phyloP scores from a whole-genome alignment of 2,888 invertebrate species.

The Eupelmus urozonus region DNA sequence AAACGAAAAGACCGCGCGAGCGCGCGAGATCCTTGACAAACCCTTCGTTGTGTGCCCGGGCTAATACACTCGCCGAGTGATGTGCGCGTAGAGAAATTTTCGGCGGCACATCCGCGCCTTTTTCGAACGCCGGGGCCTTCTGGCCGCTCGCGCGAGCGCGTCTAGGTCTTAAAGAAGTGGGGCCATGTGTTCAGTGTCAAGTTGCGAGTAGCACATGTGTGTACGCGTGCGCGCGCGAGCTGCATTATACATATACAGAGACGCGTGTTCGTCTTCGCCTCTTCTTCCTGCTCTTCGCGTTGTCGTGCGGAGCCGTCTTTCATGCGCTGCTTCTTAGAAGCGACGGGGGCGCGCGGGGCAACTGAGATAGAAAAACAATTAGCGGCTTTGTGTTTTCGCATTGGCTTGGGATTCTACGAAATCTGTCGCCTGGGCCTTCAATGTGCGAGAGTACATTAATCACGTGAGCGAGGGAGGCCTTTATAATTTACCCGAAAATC shows the following conservation, averaged over 20 bases:
- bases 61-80: too few species aligned
- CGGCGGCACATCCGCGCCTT: not conserved
- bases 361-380: constrained; percentile 59
- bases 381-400: constrained; percentile 47
- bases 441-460: constrained; percentile 31
- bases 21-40: constrained; percentile 50
- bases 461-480: constrained; percentile 12
- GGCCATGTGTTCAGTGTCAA: constrained; percentile 77
- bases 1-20: constrained; percentile 50
- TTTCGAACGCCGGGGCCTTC: constrained; percentile 59
- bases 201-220: constrained; percentile 65
- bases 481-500: constrained; percentile 28
- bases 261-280: constrained; percentile 25
- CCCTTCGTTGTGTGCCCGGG: not conserved
- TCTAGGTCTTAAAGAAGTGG: constrained; percentile 74
- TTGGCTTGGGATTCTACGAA: constrained; percentile 49
- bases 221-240: too few species aligned
- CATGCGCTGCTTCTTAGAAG: constrained; percentile 46
- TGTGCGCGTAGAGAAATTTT: not conserved
- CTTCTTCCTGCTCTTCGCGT: constrained; percentile 39
- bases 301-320: constrained; percentile 55
- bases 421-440: too few species aligned
- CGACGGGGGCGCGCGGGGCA: not conserved
- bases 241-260: constrained; percentile 30
- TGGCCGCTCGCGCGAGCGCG: constrained; percentile 67